Percentiles rank a stretch among this genome's conserved stretches.
These are phyloP conservation scores for Iphiclides podalirius DNA, from an alignment of 2,888 invertebrate genomes.

Conservation along the genomic window DNA sequence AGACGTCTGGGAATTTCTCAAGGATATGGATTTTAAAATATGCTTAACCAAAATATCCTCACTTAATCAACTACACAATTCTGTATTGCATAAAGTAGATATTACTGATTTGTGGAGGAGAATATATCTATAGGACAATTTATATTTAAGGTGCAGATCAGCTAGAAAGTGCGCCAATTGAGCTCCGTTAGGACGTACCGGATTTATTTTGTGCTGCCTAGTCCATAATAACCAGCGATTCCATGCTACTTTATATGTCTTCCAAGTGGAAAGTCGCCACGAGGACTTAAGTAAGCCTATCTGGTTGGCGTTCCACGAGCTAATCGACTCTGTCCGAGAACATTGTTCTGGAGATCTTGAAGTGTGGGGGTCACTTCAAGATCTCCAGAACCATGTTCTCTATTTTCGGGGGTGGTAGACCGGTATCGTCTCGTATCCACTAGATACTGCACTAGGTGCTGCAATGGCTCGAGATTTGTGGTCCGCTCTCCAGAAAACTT, in stretches of 20 bases:
- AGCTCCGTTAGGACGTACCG: too few species aligned
- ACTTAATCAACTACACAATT: background rate
- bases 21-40: background rate
- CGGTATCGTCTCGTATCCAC: too few species aligned
- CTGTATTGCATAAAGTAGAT: background rate
- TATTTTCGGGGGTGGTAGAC: too few species aligned
- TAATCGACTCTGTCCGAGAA: slow-evolving; percentile 29
- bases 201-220: background rate
- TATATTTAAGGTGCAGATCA: too few species aligned
- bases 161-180: too few species aligned
- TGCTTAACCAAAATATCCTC: background rate
- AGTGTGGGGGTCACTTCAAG: too few species aligned
- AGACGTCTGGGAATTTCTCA: background rate
- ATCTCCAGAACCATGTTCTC: slow-evolving; percentile 29
- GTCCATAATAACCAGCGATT: slow-evolving; percentile 24
- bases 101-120: background rate
- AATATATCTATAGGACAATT: too few species aligned
- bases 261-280: slow-evolving; percentile 27
- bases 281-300: slow-evolving; percentile 16
- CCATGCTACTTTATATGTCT: slow-evolving; percentile 25
- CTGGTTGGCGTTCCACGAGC: slow-evolving; percentile 26
- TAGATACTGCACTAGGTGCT: too few species aligned
- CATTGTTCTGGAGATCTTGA: too few species aligned
- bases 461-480: too few species aligned
- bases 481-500: too few species aligned